Base-by-base conservation (phyloP, 2,797 vertebrate genomes). In the Thaleichthys pacificus region DNA sequence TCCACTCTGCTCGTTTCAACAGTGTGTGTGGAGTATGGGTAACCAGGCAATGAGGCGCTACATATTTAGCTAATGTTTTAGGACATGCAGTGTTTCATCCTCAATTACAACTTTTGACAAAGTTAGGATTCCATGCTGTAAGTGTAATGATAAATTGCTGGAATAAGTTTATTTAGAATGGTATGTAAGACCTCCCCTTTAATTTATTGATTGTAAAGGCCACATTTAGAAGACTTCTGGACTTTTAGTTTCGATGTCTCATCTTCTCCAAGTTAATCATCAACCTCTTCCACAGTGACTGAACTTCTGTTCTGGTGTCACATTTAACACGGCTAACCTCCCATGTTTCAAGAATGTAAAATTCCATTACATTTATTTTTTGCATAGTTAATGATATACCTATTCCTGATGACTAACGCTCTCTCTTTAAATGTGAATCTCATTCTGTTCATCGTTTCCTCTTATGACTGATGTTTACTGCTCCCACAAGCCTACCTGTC, bases 351-450 rank as follows among this genome's bases (percentile, higher is more conserved):
- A 19, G 7, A 49, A 67, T 67, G 6, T 28, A 28, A 28, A 54
- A 54, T 19, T 54, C 22, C 15, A 24, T 26, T 68, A 19, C 22
- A 66, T 71, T 15, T 71, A 74, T 78, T 56, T 56, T 72, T 75
- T 61, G 15, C 42, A 22, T 15, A 47, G 22, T 30, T 67, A 83
- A 77, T 8, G 7, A 26, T 47, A 47, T 19, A 4, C 26, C 15
- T 26, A 54, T 75, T 72, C 56, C 64, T 67, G 73, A 73, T 49
- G 24, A 87, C 86, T 88, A 89, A 89, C 78, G 66, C 77, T 80
- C 84, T 61, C 78, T 80, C 81, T 78, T 77, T 28, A 42, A 61
- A 70, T 61, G 57, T 12, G n/a, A 30, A 35, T 11, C 28, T 69
- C 56, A 30, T 42, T 51, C 64, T 56, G 61, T 6, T 21, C 4